Conservation (phyloP, 2,113 vertebrate genomes). For the Delphinapterus leucas region DNA sequence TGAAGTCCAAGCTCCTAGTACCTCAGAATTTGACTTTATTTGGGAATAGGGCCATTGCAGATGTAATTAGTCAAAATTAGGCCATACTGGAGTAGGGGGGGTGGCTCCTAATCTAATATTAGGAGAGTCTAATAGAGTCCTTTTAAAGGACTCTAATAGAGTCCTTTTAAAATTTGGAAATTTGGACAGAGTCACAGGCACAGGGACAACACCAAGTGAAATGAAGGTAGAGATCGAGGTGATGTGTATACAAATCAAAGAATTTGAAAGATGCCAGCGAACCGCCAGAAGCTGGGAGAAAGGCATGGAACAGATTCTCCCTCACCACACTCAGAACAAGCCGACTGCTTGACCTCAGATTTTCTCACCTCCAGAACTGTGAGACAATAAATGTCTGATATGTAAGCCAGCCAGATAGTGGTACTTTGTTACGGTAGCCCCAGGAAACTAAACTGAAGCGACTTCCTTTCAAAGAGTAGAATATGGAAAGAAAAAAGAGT, state of each 20-base stretch:
- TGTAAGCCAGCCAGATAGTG: not conserved
- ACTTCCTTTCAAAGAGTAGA: not conserved
- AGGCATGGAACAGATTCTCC: not conserved
- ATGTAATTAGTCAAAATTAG: not conserved
- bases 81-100: not conserved
- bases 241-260: not conserved
- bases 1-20: not conserved
- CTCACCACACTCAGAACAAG: not conserved
- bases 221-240: not conserved
- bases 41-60: not conserved
- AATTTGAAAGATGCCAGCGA: not conserved
- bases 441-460: not conserved
- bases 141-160: not conserved
- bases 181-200: not conserved
- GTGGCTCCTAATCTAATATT: not conserved
- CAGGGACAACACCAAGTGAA: accelerated
- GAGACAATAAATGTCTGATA: not conserved
- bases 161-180: not conserved
- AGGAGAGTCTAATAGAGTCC: no score
- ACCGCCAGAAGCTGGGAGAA: not conserved
- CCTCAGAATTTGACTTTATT: not conserved
- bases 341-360: not conserved
- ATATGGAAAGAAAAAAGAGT: not conserved
- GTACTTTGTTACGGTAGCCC: not conserved
- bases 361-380: not conserved